phyloP scores from a whole-genome alignment of 2,888 invertebrate genomes.

The Scaptodrosophila latifasciaeformis region DNA sequence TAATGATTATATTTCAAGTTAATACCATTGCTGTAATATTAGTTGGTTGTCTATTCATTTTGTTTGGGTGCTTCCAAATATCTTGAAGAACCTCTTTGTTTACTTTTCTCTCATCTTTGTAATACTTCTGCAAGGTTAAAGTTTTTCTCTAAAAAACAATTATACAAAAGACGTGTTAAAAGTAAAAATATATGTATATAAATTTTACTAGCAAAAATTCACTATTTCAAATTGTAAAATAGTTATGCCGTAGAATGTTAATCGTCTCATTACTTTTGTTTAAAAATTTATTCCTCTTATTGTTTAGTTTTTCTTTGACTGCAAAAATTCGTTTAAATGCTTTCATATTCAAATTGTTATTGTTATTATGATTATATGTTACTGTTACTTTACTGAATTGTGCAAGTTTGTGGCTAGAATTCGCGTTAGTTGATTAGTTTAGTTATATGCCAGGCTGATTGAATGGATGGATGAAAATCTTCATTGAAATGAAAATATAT shows the following conservation, averaged over 20 bases:
- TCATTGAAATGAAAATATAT: too few species aligned
- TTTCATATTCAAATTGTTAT: too few species aligned
- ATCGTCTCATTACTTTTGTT: too few species aligned
- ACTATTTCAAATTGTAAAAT: slow-evolving; percentile 26
- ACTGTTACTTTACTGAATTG: too few species aligned
- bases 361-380: too few species aligned
- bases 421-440: too few species aligned
- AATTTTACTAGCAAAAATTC: slow-evolving; percentile 66
- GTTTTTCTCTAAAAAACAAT: slow-evolving; percentile 58
- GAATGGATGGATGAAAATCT: too few species aligned
- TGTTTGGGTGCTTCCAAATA: slow-evolving; percentile 36
- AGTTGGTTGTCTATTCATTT: slow-evolving; percentile 32
- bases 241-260: too few species aligned
- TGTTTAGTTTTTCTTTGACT: not conserved
- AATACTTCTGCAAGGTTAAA: slow-evolving; percentile 44
- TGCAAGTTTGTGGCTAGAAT: too few species aligned
- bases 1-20: slow-evolving; percentile 10
- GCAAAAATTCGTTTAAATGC: not conserved
- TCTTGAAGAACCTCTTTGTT: slow-evolving; percentile 9
- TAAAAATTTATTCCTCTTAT: too few species aligned
- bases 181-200: slow-evolving; percentile 66
- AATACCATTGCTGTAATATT: slow-evolving; percentile 15
- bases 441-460: too few species aligned
- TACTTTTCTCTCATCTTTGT: slow-evolving; percentile 6
- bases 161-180: slow-evolving; percentile 50